These are phyloP conservation scores for Alligator sinensis DNA, from an alignment of 2,113 vertebrate genomes.

Conservation along the genomic window DNA sequence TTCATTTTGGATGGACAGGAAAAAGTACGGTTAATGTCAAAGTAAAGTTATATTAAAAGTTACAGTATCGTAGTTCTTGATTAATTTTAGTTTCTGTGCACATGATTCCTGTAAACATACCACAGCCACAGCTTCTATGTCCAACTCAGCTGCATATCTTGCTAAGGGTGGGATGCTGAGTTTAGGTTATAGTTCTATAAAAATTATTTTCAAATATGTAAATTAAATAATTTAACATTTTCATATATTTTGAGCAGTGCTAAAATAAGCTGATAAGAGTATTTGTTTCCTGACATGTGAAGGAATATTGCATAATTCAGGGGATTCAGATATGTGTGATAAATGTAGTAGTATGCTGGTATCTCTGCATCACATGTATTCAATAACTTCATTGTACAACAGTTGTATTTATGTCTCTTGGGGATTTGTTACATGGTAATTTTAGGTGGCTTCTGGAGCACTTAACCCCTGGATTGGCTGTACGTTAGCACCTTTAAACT, in stretches of 20 bases:
- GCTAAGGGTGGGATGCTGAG: not conserved
- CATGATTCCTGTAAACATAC: too few relatives aligned
- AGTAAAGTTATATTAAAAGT: too few relatives aligned
- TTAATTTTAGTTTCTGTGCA: too few relatives aligned
- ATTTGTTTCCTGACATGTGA: not conserved
- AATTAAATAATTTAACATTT: not conserved
- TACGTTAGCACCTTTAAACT: too few relatives aligned
- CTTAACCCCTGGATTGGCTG: too few relatives aligned
- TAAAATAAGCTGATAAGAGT: not conserved
- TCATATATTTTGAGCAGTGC: not conserved
- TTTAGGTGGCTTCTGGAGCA: too few relatives aligned
- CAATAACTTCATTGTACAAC: not conserved
- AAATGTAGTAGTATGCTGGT: not conserved
- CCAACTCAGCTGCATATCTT: not conserved
- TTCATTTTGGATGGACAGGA: too few relatives aligned
- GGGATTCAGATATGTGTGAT: not conserved
- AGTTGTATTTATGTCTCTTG: not conserved
- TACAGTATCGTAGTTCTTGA: too few relatives aligned
- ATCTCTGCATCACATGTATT: accelerated
- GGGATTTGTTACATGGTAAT: too few relatives aligned
- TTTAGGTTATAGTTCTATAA: not conserved
- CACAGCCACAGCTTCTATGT: not conserved
- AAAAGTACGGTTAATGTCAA: too few relatives aligned
- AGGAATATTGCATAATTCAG: not conserved
- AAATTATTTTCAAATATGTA: not conserved